Conservation (phyloP, 53 echinoderm and acorn worm species). For the Henricia sp. region DNA sequence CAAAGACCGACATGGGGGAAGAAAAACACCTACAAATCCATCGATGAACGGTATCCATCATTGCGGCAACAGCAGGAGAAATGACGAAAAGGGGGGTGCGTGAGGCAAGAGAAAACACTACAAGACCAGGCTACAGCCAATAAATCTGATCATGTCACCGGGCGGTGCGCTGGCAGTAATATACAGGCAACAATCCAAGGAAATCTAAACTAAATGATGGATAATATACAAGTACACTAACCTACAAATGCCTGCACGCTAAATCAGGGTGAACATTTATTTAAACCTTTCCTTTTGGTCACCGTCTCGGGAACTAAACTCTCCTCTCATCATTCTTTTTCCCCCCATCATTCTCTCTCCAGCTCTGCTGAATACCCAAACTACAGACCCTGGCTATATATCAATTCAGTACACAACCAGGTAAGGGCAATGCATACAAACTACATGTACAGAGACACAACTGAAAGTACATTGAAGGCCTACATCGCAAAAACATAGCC, state of each 20-base stretch:
- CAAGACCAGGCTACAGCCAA: not conserved
- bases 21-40: conserved; percentile 15
- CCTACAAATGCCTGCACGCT: conserved; percentile 48
- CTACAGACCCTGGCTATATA: conserved; percentile 32
- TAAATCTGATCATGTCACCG: conserved; percentile 9
- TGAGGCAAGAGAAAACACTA: not conserved
- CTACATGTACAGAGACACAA: no score
- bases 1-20: not conserved
- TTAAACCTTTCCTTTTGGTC: not conserved
- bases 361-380: conserved; percentile 11
- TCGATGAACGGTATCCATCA: conserved; percentile 33
- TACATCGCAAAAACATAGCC: no score
- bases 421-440: not conserved
- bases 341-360: conserved; percentile 24
- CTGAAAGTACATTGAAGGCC: no score
- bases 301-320: not conserved
- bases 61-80: not conserved
- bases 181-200: conserved; percentile 22
- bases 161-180: not conserved
- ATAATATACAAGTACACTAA: conserved; percentile 55
- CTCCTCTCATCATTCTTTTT: not conserved
- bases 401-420: not conserved
- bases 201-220: conserved; percentile 48
- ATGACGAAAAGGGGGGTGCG: not conserved
- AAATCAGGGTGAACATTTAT: conserved; percentile 31